Percentiles rank a stretch among this genome's conserved stretches.
phyloP scores from a whole-genome alignment of 92 coral and sea anemone species.

The Epizoanthus stellaris region DNA sequence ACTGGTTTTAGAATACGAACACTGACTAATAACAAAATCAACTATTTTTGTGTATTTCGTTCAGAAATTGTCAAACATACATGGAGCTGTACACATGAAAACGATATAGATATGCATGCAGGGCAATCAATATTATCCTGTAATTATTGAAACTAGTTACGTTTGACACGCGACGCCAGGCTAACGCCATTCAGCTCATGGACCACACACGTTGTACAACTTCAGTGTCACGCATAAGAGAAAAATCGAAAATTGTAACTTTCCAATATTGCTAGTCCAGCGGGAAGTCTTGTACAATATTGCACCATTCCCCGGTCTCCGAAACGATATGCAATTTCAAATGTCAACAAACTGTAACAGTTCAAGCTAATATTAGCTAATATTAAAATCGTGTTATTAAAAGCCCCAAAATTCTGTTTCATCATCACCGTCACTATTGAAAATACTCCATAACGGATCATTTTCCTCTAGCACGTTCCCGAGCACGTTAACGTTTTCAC shows the following conservation, averaged over 20 bases:
- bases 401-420: neutral
- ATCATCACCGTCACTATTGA: neutral
- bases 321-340: neutral
- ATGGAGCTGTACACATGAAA: neutral
- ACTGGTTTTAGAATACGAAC: neutral
- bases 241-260: neutral
- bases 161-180: neutral
- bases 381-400: neutral
- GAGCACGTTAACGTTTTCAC: neutral
- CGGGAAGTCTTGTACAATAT: neutral
- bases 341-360: neutral
- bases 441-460: no score
- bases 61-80: neutral
- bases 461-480: neutral
- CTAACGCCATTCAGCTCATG: no score
- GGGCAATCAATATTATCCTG: neutral
- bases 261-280: neutral
- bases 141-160: neutral
- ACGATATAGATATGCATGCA: neutral
- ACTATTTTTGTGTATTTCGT: neutral
- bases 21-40: neutral
- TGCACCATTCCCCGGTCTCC: neutral
- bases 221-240: neutral
- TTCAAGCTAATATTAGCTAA: neutral
- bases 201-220: neutral